Percentiles rank a stretch among this genome's conserved stretches.
Conservation (phyloP, 2,113 vertebrate genomes). For the Platysteira castanea region DNA sequence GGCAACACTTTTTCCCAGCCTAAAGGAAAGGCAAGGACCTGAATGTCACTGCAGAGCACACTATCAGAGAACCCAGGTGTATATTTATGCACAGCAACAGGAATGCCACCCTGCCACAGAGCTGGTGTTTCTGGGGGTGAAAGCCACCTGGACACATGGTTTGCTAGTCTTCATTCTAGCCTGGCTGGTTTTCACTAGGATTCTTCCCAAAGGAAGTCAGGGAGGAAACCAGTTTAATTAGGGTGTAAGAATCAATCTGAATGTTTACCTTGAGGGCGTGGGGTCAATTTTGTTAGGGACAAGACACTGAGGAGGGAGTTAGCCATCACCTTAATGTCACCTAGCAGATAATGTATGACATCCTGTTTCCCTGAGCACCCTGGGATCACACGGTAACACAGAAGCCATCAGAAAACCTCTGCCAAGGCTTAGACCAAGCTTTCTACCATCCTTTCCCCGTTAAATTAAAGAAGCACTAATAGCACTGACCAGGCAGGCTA, state of each 20-base stretch:
- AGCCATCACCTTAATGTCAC: not conserved
- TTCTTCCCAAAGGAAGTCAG: not conserved
- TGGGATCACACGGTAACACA: not conserved
- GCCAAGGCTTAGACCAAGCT: not conserved
- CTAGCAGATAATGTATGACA: not conserved
- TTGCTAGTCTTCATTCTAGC: not conserved
- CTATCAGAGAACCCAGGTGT: not conserved
- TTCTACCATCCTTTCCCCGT: not conserved
- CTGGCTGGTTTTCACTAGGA: not conserved
- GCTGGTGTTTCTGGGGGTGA: not conserved
- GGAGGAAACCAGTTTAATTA: not conserved
- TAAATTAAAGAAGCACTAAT: not conserved
- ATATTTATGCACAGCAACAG: not conserved
- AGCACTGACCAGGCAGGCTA: not conserved
- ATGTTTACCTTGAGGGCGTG: not conserved
- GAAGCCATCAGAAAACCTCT: not conserved
- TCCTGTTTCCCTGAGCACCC: not conserved
- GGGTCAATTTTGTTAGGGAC: not conserved
- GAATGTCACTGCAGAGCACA: accelerated
- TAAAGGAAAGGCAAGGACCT: not conserved
- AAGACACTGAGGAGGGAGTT: not conserved
- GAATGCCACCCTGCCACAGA: not conserved
- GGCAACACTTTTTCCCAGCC: not conserved
- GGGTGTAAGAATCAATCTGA: not conserved
- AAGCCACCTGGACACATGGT: not conserved